A percentile compares a stretch with the other conserved stretches of the same genome.
Conservation (phyloP, 92 coral and sea anemone species). For the Parazoanthus darwini region DNA sequence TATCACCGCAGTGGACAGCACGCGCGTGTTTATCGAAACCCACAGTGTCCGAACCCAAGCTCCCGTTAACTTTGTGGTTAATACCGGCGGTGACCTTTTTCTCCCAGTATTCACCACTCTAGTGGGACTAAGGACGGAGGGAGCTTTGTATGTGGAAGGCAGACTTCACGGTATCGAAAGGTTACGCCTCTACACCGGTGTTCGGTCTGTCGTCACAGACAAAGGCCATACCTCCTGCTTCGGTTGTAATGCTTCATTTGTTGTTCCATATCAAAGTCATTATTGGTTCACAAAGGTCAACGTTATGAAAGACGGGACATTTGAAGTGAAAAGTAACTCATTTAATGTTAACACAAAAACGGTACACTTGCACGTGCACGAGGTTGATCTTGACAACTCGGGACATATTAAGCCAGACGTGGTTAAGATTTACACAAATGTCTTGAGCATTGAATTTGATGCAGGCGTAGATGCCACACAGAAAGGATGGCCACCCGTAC, state of each 20-base stretch:
- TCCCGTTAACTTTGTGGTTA: slow-evolving; percentile 51
- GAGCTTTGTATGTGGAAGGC: slow-evolving; percentile 53
- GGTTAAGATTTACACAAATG: slow-evolving; percentile 47
- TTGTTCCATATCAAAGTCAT: slow-evolving; percentile 46
- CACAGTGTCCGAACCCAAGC: slow-evolving; percentile 59
- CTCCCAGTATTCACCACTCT: slow-evolving; percentile 56
- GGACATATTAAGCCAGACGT: slow-evolving; percentile 51
- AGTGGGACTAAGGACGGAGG: slow-evolving; percentile 48
- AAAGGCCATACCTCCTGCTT: slow-evolving; percentile 61
- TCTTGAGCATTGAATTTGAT: slow-evolving; percentile 51
- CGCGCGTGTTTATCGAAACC: slow-evolving; percentile 52
- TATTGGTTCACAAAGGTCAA: slow-evolving; percentile 58
- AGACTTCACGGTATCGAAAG: slow-evolving; percentile 53
- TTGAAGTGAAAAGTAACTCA: slow-evolving; percentile 56
- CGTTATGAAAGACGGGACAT: slow-evolving; percentile 53
- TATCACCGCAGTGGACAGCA: slow-evolving; percentile 48
- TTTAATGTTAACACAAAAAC: slow-evolving; percentile 40
- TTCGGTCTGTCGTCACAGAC: slow-evolving; percentile 46
- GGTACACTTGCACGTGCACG: slow-evolving; percentile 41
- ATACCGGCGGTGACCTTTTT: slow-evolving; percentile 53
- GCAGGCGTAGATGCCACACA: slow-evolving; percentile 57
- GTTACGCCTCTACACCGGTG: slow-evolving; percentile 49
- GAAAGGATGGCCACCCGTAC: slow-evolving; percentile 50
- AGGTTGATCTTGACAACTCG: slow-evolving; percentile 52
- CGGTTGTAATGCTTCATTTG: slow-evolving; percentile 43